phyloP scores from a whole-genome alignment of 1,140 invertebrate genomes.

The Eriocheir sinensis region DNA sequence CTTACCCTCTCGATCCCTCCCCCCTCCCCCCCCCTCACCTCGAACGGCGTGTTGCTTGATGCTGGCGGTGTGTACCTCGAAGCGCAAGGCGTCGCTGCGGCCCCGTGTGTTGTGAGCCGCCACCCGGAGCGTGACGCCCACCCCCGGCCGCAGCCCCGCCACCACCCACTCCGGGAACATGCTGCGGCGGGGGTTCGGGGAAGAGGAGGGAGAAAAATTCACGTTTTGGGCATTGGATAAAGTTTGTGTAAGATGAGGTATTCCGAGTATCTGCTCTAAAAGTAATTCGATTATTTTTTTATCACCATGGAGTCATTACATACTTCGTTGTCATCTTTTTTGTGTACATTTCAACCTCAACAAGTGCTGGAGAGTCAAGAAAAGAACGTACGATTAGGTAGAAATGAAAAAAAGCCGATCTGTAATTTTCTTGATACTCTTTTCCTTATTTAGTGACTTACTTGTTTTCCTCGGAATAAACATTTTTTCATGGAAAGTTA shows the following conservation, averaged over 20 bases:
- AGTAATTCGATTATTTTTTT: too few relatives aligned
- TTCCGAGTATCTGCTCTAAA: neutral
- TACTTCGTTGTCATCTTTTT: too few relatives aligned
- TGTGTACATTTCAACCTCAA: neutral
- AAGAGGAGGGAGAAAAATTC: too few relatives aligned
- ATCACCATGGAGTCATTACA: too few relatives aligned
- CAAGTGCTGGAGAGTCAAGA: too few relatives aligned
- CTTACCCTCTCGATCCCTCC: neutral
- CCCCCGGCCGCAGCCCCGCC: conserved; percentile 41
- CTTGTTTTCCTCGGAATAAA: too few relatives aligned
- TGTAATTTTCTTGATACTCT: too few relatives aligned
- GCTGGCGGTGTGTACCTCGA: conserved; percentile 69
- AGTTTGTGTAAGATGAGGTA: neutral
- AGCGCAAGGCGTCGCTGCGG: conserved; percentile 52
- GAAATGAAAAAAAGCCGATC: too few relatives aligned
- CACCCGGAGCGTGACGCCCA: conserved; percentile 62
- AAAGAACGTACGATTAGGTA: too few relatives aligned
- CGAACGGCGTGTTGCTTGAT: conserved; percentile 54
- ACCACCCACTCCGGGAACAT: conserved; percentile 65
- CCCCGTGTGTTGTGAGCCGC: conserved; percentile 64
- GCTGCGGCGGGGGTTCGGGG: conserved; percentile 35
- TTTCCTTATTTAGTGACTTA: too few relatives aligned
- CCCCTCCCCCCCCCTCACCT: neutral
- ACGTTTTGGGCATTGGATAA: neutral
- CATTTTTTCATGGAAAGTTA: too few relatives aligned